Evolutionary conservation across 2,797 vertebrate species (phyloP), one percentile per base, ranked within the genome.

Genomic region (Etheostoma nigrum): DNA sequence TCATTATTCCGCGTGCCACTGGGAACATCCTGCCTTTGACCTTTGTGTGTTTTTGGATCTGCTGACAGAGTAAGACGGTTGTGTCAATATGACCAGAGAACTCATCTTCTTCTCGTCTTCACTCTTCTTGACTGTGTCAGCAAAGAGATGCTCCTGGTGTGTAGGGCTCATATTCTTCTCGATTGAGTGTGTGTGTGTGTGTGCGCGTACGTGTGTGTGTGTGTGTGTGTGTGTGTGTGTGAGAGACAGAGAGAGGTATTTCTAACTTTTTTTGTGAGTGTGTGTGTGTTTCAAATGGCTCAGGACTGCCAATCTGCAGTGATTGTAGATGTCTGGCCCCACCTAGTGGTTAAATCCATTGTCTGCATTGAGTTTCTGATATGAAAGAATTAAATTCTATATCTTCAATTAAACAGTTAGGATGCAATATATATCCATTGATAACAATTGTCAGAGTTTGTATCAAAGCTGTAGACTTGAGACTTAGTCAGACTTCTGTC

Each of bases 81-180:
- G 1, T 82, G 49, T 73, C 67, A 48, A 11, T 12, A 63, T 53
- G 33, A 61, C 78, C 73, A n/a, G 66, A 47, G 75, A 62, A 81
- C 65, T 77, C 77, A 75, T 66, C 30, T 30, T 30, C 30, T 5
- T 30, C 30, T 30, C 30, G 6, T 30, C 30, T 30, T 30, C 30
- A 5, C 30, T 30, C 30, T 81, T 86, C 77, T 27, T 67, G 19
- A 64, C 67, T 40, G 72, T 71, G 85, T 88, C 86, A 86, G 85
- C 85, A 82, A 59, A 85, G 79, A 69, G 77, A 11, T 47, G 54
- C 36, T 40, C 36, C 36, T 40, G 23, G 42, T 55, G 67, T 52
- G 54, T 25, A 69, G 61, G 58, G 57, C 81, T 82, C 68, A n/a
- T n/a, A n/a, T n/a, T n/a, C n/a, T n/a, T n/a, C n/a, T n/a, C n/a